Percentiles rank a stretch among this genome's conserved stretches.
Conservation (phyloP, 2,888 invertebrate genomes). For the Monopis laevigella region DNA sequence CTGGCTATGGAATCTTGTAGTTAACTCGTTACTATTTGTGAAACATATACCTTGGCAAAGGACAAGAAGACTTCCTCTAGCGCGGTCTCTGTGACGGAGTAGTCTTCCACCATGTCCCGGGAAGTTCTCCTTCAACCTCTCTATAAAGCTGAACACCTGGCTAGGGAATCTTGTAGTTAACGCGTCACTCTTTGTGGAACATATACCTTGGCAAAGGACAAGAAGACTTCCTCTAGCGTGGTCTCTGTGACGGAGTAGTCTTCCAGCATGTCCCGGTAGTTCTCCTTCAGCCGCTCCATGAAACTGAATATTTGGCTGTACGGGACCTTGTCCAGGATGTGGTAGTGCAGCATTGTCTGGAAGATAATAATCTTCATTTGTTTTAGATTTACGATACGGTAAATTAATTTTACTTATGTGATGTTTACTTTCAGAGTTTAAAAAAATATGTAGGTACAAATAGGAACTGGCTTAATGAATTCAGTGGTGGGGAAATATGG, state of each 20-base stretch:
- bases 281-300: conserved; percentile 61
- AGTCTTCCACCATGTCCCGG: conserved; percentile 70
- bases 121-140: conserved; percentile 50
- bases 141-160: conserved; percentile 70
- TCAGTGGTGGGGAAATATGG: no score
- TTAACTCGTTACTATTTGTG: no score
- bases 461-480: no score
- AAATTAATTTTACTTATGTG: background rate
- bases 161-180: conserved; percentile 68
- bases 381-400: background rate
- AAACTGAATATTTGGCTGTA: conserved; percentile 69
- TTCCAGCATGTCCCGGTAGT: conserved; percentile 52
- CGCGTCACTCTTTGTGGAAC: no score
- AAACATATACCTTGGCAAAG: no score
- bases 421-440: no score
- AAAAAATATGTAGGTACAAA: no score
- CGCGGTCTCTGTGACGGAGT: conserved; percentile 81
- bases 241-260: conserved; percentile 84
- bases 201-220: conserved; percentile 55
- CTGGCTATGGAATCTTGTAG: no score
- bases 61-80: conserved; percentile 75
- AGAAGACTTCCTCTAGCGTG: conserved; percentile 78
- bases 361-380: conserved; percentile 15
- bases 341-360: conserved; percentile 75
- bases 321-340: conserved; percentile 69